Conservation (phyloP, 2,888 invertebrate genomes). For the Ichneumoninae sp. region DNA sequence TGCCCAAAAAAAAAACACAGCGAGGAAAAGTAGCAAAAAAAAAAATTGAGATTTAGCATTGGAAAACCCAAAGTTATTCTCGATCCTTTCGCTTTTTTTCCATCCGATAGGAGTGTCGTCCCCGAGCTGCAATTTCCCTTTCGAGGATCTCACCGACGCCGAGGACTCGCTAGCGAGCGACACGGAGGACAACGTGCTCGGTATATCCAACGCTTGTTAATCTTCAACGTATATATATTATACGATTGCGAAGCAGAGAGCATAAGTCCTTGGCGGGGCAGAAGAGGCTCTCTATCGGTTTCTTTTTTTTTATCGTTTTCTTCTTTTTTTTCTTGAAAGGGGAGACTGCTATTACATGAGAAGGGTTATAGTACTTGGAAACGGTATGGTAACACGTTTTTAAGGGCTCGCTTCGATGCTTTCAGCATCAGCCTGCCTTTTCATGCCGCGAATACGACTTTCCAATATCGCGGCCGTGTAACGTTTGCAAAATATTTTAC, state of each 20-base stretch:
- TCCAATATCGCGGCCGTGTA: conserved; percentile 15
- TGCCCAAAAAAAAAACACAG: neutral
- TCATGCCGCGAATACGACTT: neutral
- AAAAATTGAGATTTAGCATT: neutral
- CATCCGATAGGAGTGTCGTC: conserved; percentile 81
- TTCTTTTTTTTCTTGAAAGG: conserved; percentile 23
- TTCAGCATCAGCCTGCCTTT: conserved; percentile 18
- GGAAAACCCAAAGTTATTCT: conserved; percentile 6
- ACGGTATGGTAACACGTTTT: conserved; percentile 16
- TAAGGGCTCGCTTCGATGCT: conserved; percentile 42
- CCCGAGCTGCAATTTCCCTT: conserved; percentile 83
- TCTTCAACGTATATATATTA: conserved; percentile 68
- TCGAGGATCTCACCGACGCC: conserved; percentile 83
- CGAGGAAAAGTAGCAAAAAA: conserved; percentile 3
- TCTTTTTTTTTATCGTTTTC: neutral
- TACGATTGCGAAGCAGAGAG: conserved; percentile 58
- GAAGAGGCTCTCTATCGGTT: conserved; percentile 39
- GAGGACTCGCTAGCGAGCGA: conserved; percentile 83
- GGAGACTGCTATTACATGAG: conserved; percentile 7
- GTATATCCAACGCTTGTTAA: conserved; percentile 79
- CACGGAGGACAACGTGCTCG: conserved; percentile 81
- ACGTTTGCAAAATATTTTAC: conserved; percentile 28
- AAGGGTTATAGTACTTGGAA: neutral
- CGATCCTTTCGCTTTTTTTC: conserved; percentile 71
- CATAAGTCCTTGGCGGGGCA: conserved; percentile 65